Percentiles rank a stretch among this genome's conserved stretches.
These are phyloP conservation scores for Hirundichthys speculiger DNA, from an alignment of 2,113 vertebrate species.

Conservation along the genomic window DNA sequence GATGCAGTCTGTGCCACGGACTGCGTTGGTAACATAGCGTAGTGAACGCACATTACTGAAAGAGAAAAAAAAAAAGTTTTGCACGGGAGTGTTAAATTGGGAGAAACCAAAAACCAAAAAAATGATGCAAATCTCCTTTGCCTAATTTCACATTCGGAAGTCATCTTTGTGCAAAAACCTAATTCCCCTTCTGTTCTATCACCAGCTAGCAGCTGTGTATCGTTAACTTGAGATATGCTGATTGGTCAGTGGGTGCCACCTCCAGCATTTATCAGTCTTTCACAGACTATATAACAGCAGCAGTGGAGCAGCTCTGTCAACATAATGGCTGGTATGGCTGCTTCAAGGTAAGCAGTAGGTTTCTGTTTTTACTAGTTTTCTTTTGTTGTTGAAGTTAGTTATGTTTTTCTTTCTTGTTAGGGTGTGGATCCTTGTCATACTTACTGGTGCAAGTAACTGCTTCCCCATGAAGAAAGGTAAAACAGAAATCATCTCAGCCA, in stretches of 20 bases:
- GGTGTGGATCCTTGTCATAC: conserved; percentile 30
- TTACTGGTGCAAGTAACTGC: conserved; percentile 9
- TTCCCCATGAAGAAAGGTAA: conserved; percentile 24
- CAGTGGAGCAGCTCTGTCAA: neutral
- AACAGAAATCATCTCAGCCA: neutral
- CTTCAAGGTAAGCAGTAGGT: conserved; percentile 1
- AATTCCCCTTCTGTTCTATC: neutral
- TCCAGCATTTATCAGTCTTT: conserved; percentile 1
- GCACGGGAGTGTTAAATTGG: no score
- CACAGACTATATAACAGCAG: neutral
- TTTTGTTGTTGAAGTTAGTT: neutral
- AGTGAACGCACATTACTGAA: no score
- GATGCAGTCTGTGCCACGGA: no score
- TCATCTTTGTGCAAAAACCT: neutral
- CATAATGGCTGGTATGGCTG: conserved; percentile 17
- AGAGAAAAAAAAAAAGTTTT: no score
- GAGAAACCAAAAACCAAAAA: no score
- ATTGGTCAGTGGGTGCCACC: conserved; percentile 33
- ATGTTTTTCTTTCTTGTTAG: neutral
- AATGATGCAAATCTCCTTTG: no score
- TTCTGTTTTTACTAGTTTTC: neutral
- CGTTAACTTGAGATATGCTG: neutral
- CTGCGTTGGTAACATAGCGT: no score
- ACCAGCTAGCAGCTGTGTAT: conserved; percentile 20
- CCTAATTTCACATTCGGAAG: neutral